Evolutionary conservation across 1,140 invertebrate genomes (phyloP).

Genomic region (Habropoda laboriosa): DNA sequence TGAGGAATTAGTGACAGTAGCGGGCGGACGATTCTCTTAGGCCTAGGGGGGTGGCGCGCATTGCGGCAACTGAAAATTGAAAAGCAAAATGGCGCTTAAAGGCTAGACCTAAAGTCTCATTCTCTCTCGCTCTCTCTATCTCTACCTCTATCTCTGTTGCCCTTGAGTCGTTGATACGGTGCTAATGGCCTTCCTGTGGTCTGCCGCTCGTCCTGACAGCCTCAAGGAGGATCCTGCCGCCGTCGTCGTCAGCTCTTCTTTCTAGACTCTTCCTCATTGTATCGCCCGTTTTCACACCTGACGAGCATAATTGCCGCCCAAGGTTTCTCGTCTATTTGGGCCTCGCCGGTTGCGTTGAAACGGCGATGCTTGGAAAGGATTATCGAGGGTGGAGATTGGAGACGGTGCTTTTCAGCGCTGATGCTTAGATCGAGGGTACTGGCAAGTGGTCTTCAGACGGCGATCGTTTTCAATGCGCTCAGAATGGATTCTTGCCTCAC

Average conservation of each 20-base stretch:
- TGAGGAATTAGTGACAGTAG: conserved; percentile 48
- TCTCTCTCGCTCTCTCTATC: no score
- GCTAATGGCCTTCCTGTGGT: conserved; percentile 49
- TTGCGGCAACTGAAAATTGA: conserved; percentile 43
- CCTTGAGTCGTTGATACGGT: conserved; percentile 21
- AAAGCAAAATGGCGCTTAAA: conserved; percentile 54
- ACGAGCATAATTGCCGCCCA: conserved; percentile 36
- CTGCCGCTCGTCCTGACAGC: conserved; percentile 14
- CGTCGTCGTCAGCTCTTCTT: not conserved
- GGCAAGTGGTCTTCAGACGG: not conserved
- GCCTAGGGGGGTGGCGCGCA: conserved; percentile 6
- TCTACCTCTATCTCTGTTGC: no score
- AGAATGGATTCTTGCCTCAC: not conserved
- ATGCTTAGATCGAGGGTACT: not conserved
- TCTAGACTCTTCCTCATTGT: conserved; percentile 21
- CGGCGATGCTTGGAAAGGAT: not conserved
- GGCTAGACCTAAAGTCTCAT: conserved; percentile 35
- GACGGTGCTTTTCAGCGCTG: not conserved
- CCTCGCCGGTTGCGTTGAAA: not conserved
- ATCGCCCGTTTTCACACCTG: conserved; percentile 4
- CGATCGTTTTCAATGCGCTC: not conserved
- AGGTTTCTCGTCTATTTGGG: not conserved
- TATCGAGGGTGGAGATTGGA: conserved; percentile 5
- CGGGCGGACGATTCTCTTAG: conserved; percentile 34
- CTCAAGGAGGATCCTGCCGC: conserved; percentile 15